Evolutionary conservation across 2,113 vertebrate species (phyloP), one percentile per base, ranked within the genome.

Genomic region (Ptilorrhoa leucosticta): DNA sequence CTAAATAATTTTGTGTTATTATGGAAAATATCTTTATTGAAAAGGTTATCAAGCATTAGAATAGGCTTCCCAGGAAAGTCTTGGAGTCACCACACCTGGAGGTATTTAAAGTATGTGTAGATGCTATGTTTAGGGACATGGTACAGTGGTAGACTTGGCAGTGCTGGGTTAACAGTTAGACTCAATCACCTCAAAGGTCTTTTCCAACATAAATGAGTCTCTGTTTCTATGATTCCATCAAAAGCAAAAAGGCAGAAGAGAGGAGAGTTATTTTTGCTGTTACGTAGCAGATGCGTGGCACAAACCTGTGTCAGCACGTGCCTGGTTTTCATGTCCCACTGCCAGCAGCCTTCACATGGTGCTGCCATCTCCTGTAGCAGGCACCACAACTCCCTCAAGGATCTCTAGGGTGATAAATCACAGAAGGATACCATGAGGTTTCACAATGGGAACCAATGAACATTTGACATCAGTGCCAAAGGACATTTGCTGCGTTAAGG

Each of bases 321-420:
- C n/a, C 21, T 40, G n/a, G 7, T 27, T 10, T 1, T 27, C 1
- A 0, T 6, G 17, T 22, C 16, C 87, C 7, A 0, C 77, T 95
- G 51, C 50, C 68, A 65, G 76, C 14, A n/a, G 18, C 24, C 48
- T 51, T 63, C 66, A 56, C 4, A 6, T 2, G 17, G 7, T 31
- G 33, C 15, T 76, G 13, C 13, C 39, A 14, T 5, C 16, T 82
- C 44, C 44, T 81, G 5, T 12, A 28, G 12, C 5, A 60, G 11
- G 17, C n/a, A 68, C 16, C 35, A 56, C 30, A 87, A 10, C 11
- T 33, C 23, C 31, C 69, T 79, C 37, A 40, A 45, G 37, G 40
- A 60, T 40, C 15, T 48, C n/a, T 31, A 6, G 24, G 2, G 0
- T 39, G 35, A 6, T 27, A 45, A 60, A 60, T 87, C 64, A 64